Evolutionary conservation across 2,113 vertebrate genomes (phyloP).

Genomic region (Grallaria varia): DNA sequence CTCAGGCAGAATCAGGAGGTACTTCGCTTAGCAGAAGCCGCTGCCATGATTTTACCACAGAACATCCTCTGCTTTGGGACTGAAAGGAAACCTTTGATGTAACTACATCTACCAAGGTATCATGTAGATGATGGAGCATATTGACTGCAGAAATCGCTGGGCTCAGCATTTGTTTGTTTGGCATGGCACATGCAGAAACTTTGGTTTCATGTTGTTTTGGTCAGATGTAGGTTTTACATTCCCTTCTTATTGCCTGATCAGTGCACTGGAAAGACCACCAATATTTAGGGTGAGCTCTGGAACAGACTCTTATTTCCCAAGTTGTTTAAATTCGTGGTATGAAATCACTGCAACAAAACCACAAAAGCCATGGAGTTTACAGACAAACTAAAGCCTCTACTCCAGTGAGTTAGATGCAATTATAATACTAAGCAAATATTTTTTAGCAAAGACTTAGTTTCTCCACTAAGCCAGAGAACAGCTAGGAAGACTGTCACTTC

Average conservation of each 20-base stretch:
- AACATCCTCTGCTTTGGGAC: background rate
- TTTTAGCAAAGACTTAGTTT: background rate
- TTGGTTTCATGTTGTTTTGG: background rate
- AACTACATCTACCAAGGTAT: background rate
- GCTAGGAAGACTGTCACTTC: background rate
- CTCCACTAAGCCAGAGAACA: background rate
- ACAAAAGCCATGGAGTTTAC: constrained; percentile 10
- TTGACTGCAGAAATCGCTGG: background rate
- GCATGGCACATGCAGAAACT: background rate
- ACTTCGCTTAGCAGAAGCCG: background rate
- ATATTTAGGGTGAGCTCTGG: constrained; percentile 5
- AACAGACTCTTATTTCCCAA: background rate
- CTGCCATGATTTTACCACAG: background rate
- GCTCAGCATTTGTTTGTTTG: constrained; percentile 10
- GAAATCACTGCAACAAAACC: constrained; percentile 14
- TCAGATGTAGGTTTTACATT: constrained; percentile 12
- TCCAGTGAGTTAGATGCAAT: background rate
- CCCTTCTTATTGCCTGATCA: background rate
- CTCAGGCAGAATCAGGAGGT: background rate
- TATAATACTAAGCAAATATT: background rate
- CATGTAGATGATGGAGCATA: background rate
- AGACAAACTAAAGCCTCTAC: background rate
- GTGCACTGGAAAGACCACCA: background rate
- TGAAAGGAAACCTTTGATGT: constrained; percentile 1
- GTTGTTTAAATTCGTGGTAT: constrained; percentile 10